Percentiles rank a stretch among this genome's conserved stretches.
phyloP scores from a whole-genome alignment of 2,113 vertebrate species.

The Protobothrops flavoviridis region DNA sequence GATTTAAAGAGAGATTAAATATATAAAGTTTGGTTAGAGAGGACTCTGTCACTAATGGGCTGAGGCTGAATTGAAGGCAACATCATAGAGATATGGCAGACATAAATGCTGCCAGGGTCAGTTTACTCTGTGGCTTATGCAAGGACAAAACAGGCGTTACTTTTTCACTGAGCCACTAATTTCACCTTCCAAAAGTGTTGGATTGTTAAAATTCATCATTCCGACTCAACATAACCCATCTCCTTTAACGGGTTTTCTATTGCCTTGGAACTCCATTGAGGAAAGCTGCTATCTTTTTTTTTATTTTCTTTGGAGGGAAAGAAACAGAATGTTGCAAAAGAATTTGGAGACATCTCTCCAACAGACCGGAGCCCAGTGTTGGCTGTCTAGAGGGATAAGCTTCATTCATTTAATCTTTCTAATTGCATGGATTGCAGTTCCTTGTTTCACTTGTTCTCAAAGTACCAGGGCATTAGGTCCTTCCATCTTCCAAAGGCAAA shows the following conservation, averaged over 20 bases:
- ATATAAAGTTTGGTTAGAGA: background rate
- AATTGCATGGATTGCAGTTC: background rate
- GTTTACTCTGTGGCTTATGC: background rate
- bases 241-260: background rate
- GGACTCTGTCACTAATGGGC: background rate
- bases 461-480: background rate
- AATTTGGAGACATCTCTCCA: background rate
- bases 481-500: background rate
- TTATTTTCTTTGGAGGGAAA: background rate
- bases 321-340: background rate
- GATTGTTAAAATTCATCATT: background rate
- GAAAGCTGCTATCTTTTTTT: background rate
- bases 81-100: background rate
- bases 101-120: background rate
- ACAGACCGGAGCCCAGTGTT: background rate
- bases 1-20: background rate
- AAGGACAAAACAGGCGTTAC: background rate
- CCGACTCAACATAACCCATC: background rate
- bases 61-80: background rate
- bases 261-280: background rate
- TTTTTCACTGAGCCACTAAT: background rate
- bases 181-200: background rate
- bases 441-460: background rate
- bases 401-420: background rate
- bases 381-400: background rate